Evolutionary conservation across 2,797 vertebrate species (phyloP).

Genomic region (Vultur gryphus): DNA sequence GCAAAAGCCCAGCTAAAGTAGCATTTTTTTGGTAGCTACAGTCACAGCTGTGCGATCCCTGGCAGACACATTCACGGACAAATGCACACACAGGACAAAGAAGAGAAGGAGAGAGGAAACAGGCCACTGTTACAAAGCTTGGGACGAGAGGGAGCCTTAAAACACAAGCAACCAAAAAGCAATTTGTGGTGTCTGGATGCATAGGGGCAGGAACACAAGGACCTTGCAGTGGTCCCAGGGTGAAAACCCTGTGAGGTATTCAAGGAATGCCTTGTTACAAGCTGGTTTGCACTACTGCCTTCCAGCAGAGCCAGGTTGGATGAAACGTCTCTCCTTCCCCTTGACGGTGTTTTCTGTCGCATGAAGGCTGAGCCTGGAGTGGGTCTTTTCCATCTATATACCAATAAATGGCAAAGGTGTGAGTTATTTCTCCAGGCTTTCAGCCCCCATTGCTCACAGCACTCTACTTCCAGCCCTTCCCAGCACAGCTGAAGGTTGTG

Average conservation of each 20-base stretch:
- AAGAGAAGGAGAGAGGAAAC: neutral
- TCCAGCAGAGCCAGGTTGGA: neutral
- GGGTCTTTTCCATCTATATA: neutral
- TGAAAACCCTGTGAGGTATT: neutral
- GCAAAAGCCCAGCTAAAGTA: neutral
- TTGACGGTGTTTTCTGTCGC: accelerated
- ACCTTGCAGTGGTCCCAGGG: neutral
- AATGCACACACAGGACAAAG: neutral
- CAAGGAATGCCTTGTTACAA: neutral
- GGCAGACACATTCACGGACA: neutral
- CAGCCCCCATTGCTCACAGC: neutral
- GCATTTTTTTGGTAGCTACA: neutral
- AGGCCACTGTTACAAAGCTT: neutral
- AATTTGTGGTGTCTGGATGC: accelerated
- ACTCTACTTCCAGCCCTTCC: neutral
- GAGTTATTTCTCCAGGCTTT: neutral
- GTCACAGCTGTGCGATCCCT: neutral
- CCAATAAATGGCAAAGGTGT: neutral
- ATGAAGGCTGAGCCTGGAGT: neutral
- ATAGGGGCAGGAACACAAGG: neutral
- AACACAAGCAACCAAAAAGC: neutral
- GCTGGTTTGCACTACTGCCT: neutral
- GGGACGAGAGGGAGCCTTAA: neutral
- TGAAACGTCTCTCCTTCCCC: neutral
- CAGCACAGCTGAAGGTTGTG: slow-evolving; percentile 43